A percentile compares a stretch with the other conserved stretches of the same genome.
Evolutionary conservation across 2,797 vertebrate genomes (phyloP).

Genomic region (Brachyrhaphis roseni): DNA sequence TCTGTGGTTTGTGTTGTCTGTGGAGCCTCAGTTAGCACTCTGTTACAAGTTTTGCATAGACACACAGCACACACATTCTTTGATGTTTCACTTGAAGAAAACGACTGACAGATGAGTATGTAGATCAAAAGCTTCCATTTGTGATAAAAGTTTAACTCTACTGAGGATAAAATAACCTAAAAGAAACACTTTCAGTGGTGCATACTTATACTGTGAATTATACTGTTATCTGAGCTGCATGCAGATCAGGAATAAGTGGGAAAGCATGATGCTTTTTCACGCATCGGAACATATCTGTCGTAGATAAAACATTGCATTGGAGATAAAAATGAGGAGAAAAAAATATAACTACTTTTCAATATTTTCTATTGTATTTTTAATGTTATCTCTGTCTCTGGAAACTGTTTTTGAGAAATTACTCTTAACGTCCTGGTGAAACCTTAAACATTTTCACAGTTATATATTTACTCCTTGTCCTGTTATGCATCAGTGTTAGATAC

Average conservation of each 20-base stretch:
- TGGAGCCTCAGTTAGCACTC: slow-evolving; percentile 7
- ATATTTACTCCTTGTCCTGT: neutral
- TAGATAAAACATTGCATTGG: neutral
- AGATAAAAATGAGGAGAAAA: neutral
- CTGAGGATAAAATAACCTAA: slow-evolving; percentile 33
- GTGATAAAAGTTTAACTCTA: slow-evolving; percentile 50
- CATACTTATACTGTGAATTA: neutral
- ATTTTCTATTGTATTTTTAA: neutral
- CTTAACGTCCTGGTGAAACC: neutral
- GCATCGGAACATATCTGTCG: neutral
- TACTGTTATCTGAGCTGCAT: neutral
- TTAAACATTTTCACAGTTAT: neutral
- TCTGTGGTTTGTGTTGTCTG: neutral
- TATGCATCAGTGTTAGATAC: neutral
- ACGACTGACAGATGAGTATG: slow-evolving; percentile 31
- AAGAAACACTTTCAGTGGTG: slow-evolving; percentile 25
- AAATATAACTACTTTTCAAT: neutral
- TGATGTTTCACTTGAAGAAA: slow-evolving; percentile 38
- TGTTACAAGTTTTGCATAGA: slow-evolving; percentile 14
- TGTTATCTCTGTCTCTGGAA: neutral
- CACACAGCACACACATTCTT: slow-evolving; percentile 22
- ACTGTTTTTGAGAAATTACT: neutral
- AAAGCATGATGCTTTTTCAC: neutral
- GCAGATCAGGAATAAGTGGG: neutral
- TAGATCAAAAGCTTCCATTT: slow-evolving; percentile 60